Conservation (phyloP, 2,888 invertebrate species). For the Subacronicta megacephala region DNA sequence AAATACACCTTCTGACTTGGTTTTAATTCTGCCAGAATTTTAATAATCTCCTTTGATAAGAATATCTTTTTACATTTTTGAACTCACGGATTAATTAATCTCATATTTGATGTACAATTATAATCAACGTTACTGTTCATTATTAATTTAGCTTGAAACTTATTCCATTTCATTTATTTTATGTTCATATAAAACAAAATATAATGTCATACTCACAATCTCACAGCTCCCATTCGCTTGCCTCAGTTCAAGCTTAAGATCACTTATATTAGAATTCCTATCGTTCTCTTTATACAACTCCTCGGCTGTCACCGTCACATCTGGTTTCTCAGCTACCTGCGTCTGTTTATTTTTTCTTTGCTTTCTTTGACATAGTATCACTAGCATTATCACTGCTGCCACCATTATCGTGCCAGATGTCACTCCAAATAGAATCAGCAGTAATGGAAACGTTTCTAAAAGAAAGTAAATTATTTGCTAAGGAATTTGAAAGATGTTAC, state of each 20-base stretch:
- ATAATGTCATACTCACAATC: constrained; percentile 86
- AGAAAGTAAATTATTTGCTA: constrained; percentile 57
- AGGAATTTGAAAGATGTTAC: no score
- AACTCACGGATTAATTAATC: no score
- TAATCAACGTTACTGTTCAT: no score
- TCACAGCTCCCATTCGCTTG: constrained; percentile 95
- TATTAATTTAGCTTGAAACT: background rate
- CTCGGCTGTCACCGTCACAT: constrained; percentile 86
- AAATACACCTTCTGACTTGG: no score
- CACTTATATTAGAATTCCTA: constrained; percentile 97
- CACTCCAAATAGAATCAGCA: constrained; percentile 95
- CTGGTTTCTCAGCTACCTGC: constrained; percentile 89
- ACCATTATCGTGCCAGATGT: constrained; percentile 96
- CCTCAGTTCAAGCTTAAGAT: constrained; percentile 96
- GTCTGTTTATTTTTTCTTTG: constrained; percentile 88
- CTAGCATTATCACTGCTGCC: constrained; percentile 95
- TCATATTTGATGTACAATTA: no score
- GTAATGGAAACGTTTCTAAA: constrained; percentile 93
- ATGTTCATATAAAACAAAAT: background rate
- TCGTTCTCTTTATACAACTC: constrained; percentile 93
- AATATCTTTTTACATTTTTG: no score
- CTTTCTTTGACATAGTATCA: constrained; percentile 94
- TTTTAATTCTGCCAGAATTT: no score
- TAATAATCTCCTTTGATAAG: no score
- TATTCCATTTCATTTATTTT: background rate